phyloP scores from a whole-genome alignment of 2,888 invertebrate species.

The Tuberolachnus salignus region DNA sequence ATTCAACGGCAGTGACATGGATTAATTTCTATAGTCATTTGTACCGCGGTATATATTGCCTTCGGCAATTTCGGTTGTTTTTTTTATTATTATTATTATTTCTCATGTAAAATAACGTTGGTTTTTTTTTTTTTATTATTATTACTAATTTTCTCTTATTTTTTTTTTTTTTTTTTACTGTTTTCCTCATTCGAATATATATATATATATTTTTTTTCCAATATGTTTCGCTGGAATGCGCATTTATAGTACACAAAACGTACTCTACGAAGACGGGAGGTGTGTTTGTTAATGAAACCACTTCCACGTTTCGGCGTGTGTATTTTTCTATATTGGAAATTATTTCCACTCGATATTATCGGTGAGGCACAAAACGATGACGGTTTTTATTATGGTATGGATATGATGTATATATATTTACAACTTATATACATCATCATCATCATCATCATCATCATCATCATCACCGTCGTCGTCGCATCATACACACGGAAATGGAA shows the following conservation, averaged over 20 bases:
- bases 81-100: no score
- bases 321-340: constrained; percentile 21
- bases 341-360: constrained; percentile 44
- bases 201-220: constrained; percentile 2
- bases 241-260: constrained; percentile 18
- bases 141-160: constrained; percentile 44
- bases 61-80: neutral
- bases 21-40: constrained; percentile 49
- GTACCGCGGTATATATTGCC: neutral
- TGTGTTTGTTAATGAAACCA: no score
- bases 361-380: constrained; percentile 17
- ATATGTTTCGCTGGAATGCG: constrained; percentile 52
- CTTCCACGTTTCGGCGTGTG: neutral
- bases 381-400: constrained; percentile 5
- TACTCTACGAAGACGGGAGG: no score
- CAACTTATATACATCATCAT: neutral
- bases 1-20: constrained; percentile 42
- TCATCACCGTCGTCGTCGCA: neutral
- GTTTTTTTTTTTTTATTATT: constrained; percentile 29
- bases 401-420: neutral
- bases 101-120: constrained; percentile 39
- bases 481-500: constrained; percentile 55
- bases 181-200: constrained; percentile 9
- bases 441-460: neutral
- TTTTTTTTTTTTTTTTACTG: constrained; percentile 8